Base-by-base conservation (phyloP, 2,888 invertebrate species). In the Protodeltote pygarga region DNA sequence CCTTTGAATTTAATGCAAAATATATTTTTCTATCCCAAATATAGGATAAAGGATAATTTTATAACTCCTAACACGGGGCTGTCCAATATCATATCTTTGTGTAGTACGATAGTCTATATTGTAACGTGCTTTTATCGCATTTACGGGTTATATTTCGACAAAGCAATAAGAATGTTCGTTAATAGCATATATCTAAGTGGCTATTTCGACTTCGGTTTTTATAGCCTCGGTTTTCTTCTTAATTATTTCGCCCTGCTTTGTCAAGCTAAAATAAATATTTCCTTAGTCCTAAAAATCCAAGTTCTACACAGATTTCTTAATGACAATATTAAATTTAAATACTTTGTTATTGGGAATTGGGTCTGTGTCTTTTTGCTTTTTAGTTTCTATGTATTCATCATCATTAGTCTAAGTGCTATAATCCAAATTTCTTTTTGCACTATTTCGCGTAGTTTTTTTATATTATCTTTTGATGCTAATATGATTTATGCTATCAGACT, bases 1-100 rank as follows among this genome's bases (percentile, higher is more conserved):
- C 42, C 42, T 16, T 2, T 44, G 4, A 44, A 44, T 16, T 3
- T 41, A 0, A 44, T 41, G 42, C 42, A 45, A n/a, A 15, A 15
- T 3, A 6, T 35, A n/a, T 28, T 37, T 21, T 27, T 16, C 19
- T 45, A 17, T n/a, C 46, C 45, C 4, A 45, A 45, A 17, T 45
- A 45, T 45, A 3, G 32, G 6, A 42, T 42, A 3, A 39, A 15
- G n/a, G 21, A 2, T 37, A 28, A 20, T 23, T 24, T 16, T 44
- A 27, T 9, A 42, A 42, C 8, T 8, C 11, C 11, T 41, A 16
- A 9, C 40, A 41, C 9, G 27, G 9, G 15, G 9, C 5, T 16
- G 32, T n/a, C n/a, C n/a, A n/a, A n/a, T n/a, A n/a, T n/a, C n/a
- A n/a, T n/a, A n/a, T n/a, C n/a, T n/a, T n/a, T n/a, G n/a, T n/a